Evolutionary conservation across 2,797 vertebrate genomes (phyloP), one percentile per base, ranked within the genome.

Genomic region (Bradypodion pumilum): DNA sequence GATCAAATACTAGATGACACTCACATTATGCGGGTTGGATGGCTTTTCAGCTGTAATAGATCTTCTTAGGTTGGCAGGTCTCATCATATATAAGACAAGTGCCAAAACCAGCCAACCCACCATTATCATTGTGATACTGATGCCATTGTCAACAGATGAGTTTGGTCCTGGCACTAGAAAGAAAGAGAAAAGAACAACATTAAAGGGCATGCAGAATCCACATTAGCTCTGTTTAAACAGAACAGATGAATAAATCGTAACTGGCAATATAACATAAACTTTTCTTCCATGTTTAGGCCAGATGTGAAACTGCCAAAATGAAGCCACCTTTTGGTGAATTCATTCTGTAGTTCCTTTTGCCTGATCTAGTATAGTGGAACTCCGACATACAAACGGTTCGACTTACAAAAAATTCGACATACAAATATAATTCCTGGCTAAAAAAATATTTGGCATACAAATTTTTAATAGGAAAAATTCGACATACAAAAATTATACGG

Each of bases 91-190:
- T 90, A 99, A 94, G 83, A 98, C 91, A 83, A 99, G 92, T 42
- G 96, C 98, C 87, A 99, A 93, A 86, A 98, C 95, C 87, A 97
- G 91, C 98, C 99, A 99, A 86, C 97, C 98, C 96, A 99, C 97
- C 92, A 98, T 90, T 85, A 99, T 96, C 97, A 99, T 97, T 32
- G 97, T 96, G 84, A 99, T 82, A 84, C 97, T 98, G 90, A 98
- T 91, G 82, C 97, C 97, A 81, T 90, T 96, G 59, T 96, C 96
- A 68, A 90, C 77, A 23, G 96, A 92, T 10, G 97, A 93, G 60
- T 92, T 94, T 73, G 98, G 99, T 93, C 97, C 98, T 80, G 99
- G 99, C 91, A 99, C 99, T 99, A 88, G 3, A 92, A 85, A 91
- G 5, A 83, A 77, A 76, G 59, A n/a, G n/a, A n/a, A 49, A 89